Conservation (phyloP, 1,140 invertebrate genomes). For the Tetragonula clypearis region DNA sequence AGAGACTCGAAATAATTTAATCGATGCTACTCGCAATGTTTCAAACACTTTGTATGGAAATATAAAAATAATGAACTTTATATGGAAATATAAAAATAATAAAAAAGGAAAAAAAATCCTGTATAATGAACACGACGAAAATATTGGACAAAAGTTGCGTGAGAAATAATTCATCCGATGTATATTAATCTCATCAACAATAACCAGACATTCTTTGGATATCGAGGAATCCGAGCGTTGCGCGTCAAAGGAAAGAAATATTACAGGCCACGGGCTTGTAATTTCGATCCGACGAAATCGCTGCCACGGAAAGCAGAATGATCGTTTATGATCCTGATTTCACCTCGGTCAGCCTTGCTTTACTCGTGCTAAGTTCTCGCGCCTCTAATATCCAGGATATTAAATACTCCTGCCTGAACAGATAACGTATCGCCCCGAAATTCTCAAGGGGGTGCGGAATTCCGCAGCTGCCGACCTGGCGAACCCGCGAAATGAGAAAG, state of each 20-base stretch:
- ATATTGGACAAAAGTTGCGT: neutral
- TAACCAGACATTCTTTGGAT: neutral
- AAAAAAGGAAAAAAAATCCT: neutral
- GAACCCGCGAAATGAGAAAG: slow-evolving; percentile 37
- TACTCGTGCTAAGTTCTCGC: slow-evolving; percentile 24
- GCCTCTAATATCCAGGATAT: slow-evolving; percentile 63
- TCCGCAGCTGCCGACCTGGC: slow-evolving; percentile 25
- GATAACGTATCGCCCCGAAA: slow-evolving; percentile 64
- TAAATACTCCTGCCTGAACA: slow-evolving; percentile 61
- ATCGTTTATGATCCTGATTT: slow-evolving; percentile 46
- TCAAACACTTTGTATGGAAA: neutral
- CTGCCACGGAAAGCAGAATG: slow-evolving; percentile 34
- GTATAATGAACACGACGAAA: neutral
- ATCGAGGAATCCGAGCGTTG: neutral
- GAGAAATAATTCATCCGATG: neutral
- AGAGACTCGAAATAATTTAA: too few species aligned
- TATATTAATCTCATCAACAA: neutral
- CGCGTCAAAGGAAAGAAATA: too few species aligned
- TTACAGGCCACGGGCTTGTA: neutral
- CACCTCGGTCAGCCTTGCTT: slow-evolving; percentile 18
- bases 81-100: neutral
- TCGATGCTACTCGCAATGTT: too few species aligned
- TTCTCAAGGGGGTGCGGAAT: slow-evolving; percentile 58
- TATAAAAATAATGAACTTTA: neutral
- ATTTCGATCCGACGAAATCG: slow-evolving; percentile 41